Conservation (phyloP, 2,113 vertebrate genomes). For the Calyptomena viridis region DNA sequence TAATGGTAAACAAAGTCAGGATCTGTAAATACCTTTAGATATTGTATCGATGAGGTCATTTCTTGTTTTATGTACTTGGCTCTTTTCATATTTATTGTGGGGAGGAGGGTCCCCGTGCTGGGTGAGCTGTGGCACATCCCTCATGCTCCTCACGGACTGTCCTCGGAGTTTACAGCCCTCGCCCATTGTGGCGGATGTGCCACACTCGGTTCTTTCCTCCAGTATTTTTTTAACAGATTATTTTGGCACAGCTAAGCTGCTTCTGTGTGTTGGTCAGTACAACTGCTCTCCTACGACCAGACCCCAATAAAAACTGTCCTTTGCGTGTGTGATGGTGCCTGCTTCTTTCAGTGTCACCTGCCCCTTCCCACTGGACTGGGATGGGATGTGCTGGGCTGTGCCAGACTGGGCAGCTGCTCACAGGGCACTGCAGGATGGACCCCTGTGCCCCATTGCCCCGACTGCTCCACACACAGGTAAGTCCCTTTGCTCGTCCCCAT, state of each 20-base stretch:
- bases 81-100: conserved; percentile 80
- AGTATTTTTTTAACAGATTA: conserved; percentile 54
- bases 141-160: neutral
- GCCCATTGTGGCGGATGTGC: neutral
- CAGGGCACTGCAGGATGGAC: neutral
- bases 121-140: neutral
- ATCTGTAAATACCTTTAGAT: conserved; percentile 84
- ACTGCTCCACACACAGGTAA: neutral
- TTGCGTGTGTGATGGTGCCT: conserved; percentile 60
- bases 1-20: conserved; percentile 48
- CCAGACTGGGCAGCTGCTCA: too few species aligned
- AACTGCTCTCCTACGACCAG: conserved; percentile 77
- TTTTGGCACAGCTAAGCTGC: conserved; percentile 74
- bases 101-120: conserved; percentile 23
- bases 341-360: neutral
- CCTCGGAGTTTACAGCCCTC: conserved; percentile 45
- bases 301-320: conserved; percentile 88
- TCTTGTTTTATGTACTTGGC: conserved; percentile 74
- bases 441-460: accelerated
- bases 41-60: conserved; percentile 76
- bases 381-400: neutral
- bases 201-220: conserved; percentile 63
- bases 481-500: neutral
- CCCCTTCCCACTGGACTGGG: neutral
- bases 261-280: conserved; percentile 76